These are phyloP conservation scores for Sphaeramia orbicularis DNA, from an alignment of 2,797 vertebrate species.

Conservation along the genomic window DNA sequence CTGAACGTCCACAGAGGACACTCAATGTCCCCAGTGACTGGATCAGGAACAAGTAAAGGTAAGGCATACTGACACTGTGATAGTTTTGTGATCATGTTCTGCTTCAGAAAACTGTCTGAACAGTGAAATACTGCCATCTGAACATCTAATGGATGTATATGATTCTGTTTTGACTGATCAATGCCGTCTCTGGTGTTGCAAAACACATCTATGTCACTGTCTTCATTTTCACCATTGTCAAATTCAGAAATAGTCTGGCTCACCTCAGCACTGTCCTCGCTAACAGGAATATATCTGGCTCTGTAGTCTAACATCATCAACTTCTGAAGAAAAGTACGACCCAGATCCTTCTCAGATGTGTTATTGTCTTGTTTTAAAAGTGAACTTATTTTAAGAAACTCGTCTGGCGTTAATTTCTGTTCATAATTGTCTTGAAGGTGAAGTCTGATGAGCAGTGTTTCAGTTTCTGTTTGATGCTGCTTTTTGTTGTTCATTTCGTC, in stretches of 20 bases:
- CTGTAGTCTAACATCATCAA: constrained; percentile 77
- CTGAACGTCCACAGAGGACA: constrained; percentile 79
- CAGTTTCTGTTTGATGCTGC: neutral
- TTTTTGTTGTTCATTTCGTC: too few species aligned
- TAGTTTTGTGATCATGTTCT: constrained; percentile 12
- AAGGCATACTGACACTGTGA: constrained; percentile 30
- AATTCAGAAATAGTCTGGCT: too few species aligned
- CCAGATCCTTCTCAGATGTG: constrained; percentile 37
- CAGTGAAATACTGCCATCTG: constrained; percentile 19
- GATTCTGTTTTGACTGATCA: too few species aligned
- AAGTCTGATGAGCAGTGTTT: constrained; percentile 43
- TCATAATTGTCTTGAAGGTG: constrained; percentile 20
- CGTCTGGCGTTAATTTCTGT: constrained; percentile 37
- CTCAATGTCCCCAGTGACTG: constrained; percentile 63
- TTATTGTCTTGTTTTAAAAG: constrained; percentile 18
- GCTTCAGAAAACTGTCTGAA: constrained; percentile 9
- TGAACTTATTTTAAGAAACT: constrained; percentile 47
- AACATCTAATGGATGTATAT: too few species aligned
- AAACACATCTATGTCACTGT: too few species aligned
- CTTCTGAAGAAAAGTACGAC: constrained; percentile 67
- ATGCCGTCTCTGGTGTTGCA: too few species aligned
- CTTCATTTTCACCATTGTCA: too few species aligned
- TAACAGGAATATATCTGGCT: constrained; percentile 68
- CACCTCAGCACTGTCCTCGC: neutral
- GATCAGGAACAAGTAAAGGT: constrained; percentile 76